Conservation (phyloP, 1,140 invertebrate species). For the Ectropis grisescens region DNA sequence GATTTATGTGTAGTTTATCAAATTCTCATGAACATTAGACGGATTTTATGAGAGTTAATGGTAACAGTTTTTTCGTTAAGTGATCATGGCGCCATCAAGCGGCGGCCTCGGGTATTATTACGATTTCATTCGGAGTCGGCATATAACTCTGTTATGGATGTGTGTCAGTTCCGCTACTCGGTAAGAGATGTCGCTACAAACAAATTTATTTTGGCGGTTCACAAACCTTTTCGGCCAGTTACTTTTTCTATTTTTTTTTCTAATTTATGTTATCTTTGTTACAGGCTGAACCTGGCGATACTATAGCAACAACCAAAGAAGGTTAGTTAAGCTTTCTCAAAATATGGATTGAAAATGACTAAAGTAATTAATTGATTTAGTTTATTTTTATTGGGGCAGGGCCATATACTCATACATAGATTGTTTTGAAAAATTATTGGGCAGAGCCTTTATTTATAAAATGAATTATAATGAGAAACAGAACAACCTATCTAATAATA, state of each 20-base stretch:
- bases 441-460: too few relatives aligned
- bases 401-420: too few relatives aligned
- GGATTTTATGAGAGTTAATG: slow-evolving; percentile 57
- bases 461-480: too few relatives aligned
- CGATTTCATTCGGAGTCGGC: slow-evolving; percentile 38
- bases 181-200: slow-evolving; percentile 55
- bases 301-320: slow-evolving; percentile 69
- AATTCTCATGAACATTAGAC: too few relatives aligned
- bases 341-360: too few relatives aligned
- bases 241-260: background rate
- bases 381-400: too few relatives aligned
- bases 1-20: too few relatives aligned
- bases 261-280: slow-evolving; percentile 21
- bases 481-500: too few relatives aligned
- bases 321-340: slow-evolving; percentile 27
- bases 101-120: slow-evolving; percentile 53
- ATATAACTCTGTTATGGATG: slow-evolving; percentile 13
- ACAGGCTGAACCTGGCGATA: slow-evolving; percentile 65
- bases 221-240: too few relatives aligned
- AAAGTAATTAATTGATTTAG: too few relatives aligned
- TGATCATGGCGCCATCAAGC: slow-evolving; percentile 66
- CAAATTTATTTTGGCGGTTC: too few relatives aligned
- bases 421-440: too few relatives aligned
- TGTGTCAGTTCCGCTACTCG: slow-evolving; percentile 43
- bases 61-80: slow-evolving; percentile 59